phyloP scores from a whole-genome alignment of 2,888 invertebrate genomes.

The Tiliacea citrago region DNA sequence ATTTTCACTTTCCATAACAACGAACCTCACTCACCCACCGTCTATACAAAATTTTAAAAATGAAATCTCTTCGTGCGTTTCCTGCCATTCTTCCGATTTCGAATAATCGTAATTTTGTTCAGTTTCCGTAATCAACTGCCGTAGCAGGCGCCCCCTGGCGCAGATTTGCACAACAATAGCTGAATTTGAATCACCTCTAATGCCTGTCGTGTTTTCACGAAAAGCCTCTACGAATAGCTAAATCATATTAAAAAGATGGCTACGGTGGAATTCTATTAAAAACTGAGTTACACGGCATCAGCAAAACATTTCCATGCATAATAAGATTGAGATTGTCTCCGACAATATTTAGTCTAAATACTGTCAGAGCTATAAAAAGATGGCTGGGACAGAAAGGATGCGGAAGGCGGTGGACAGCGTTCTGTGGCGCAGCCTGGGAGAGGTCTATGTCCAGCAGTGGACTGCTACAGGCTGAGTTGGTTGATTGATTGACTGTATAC shows the following conservation, averaged over 20 bases:
- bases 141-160: conserved; percentile 59
- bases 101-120: conserved; percentile 60
- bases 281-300: not conserved
- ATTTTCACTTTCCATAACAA: conserved; percentile 31
- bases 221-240: conserved; percentile 47
- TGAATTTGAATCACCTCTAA: conserved; percentile 70
- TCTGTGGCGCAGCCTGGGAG: too few relatives aligned
- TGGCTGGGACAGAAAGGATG: too few relatives aligned
- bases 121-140: conserved; percentile 55
- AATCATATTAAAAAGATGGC: conserved; percentile 56
- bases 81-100: conserved; percentile 53
- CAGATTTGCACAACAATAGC: conserved; percentile 76
- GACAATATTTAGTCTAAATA: not conserved
- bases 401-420: too few relatives aligned
- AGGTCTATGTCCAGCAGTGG: too few relatives aligned
- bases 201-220: conserved; percentile 61
- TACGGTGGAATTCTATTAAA: conserved; percentile 18
- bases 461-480: too few relatives aligned
- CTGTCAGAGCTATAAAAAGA: too few relatives aligned
- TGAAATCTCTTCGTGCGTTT: conserved; percentile 37
- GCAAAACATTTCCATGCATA: not conserved
- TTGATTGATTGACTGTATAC: not conserved
- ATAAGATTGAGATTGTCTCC: conserved; percentile 12
- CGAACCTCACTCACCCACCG: conserved; percentile 10
- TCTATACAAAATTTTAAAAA: conserved; percentile 46